A percentile compares a stretch with the other conserved stretches of the same genome.
These are phyloP conservation scores for Eilema caniola DNA, from an alignment of 2,888 invertebrate genomes.

Conservation along the genomic window DNA sequence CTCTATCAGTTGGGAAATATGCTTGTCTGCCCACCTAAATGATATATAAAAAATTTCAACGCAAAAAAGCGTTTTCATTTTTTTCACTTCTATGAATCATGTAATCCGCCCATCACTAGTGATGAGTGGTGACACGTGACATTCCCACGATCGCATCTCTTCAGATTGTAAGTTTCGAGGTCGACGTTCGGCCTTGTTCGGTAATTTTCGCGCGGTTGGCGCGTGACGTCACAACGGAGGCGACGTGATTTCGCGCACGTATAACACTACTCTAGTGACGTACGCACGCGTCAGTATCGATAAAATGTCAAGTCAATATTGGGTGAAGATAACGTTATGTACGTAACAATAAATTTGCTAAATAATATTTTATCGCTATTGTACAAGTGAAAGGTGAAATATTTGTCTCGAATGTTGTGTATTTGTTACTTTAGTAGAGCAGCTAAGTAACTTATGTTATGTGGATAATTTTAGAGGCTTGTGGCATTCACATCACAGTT, in stretches of 20 bases:
- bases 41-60: no score
- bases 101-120: slow-evolving; percentile 32
- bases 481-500: no score
- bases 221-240: slow-evolving; percentile 66
- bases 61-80: not conserved
- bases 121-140: slow-evolving; percentile 51
- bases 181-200: slow-evolving; percentile 81
- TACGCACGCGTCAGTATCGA: slow-evolving; percentile 56
- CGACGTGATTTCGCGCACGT: slow-evolving; percentile 79
- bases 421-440: not conserved
- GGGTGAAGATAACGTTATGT: slow-evolving; percentile 28
- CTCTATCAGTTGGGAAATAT: no score
- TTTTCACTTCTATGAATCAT: slow-evolving; percentile 35
- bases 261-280: slow-evolving; percentile 69
- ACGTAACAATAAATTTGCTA: slow-evolving; percentile 21
- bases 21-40: no score
- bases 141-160: slow-evolving; percentile 38
- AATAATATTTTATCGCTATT: not conserved
- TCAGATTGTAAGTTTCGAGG: slow-evolving; percentile 61
- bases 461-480: no score
- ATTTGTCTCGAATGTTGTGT: not conserved
- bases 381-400: slow-evolving; percentile 3
- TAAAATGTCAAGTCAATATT: slow-evolving; percentile 42
- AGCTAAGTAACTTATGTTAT: not conserved
- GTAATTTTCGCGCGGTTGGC: slow-evolving; percentile 70